phyloP scores from a whole-genome alignment of 1,140 invertebrate genomes.

The Galendromus occidentalis region DNA sequence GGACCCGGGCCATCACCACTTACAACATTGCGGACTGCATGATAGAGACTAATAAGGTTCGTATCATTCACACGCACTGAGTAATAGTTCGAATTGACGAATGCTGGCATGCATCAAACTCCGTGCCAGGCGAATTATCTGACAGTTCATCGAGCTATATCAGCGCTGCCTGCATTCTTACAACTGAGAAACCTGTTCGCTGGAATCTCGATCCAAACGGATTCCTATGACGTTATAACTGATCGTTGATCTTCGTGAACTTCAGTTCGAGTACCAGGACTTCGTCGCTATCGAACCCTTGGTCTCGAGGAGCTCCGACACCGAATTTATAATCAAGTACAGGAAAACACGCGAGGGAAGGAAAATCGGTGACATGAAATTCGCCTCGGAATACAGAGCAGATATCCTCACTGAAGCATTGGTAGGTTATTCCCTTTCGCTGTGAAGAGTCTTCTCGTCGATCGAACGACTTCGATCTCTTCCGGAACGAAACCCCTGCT shows the following conservation, averaged over 20 bases:
- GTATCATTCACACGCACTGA: too few relatives aligned
- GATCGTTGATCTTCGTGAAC: slow-evolving; percentile 16
- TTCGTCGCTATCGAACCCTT: slow-evolving; percentile 32
- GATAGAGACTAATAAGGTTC: slow-evolving; percentile 78
- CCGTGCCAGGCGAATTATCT: neutral
- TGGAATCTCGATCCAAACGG: too few relatives aligned
- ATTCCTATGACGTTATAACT: neutral
- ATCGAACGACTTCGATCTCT: too few relatives aligned
- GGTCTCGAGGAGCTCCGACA: slow-evolving; percentile 23
- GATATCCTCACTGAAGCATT: slow-evolving; percentile 79
- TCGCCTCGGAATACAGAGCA: slow-evolving; percentile 85
- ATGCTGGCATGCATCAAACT: slow-evolving; percentile 14
- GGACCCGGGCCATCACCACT: slow-evolving; percentile 80
- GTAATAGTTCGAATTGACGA: too few relatives aligned
- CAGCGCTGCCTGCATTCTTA: neutral
- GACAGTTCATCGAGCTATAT: neutral
- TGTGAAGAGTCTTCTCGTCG: slow-evolving; percentile 19
- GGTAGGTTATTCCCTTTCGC: slow-evolving; percentile 12
- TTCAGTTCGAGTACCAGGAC: slow-evolving; percentile 35
- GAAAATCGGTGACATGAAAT: slow-evolving; percentile 82
- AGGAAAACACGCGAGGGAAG: slow-evolving; percentile 44
- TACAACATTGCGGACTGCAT: slow-evolving; percentile 71
- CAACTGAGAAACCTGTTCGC: too few relatives aligned
- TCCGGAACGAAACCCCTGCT: too few relatives aligned
- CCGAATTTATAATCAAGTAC: slow-evolving; percentile 66